Evolutionary conservation across 1,140 invertebrate genomes (phyloP), one percentile per base, ranked within the genome.

Genomic region (Luehdorfia chinensis): DNA sequence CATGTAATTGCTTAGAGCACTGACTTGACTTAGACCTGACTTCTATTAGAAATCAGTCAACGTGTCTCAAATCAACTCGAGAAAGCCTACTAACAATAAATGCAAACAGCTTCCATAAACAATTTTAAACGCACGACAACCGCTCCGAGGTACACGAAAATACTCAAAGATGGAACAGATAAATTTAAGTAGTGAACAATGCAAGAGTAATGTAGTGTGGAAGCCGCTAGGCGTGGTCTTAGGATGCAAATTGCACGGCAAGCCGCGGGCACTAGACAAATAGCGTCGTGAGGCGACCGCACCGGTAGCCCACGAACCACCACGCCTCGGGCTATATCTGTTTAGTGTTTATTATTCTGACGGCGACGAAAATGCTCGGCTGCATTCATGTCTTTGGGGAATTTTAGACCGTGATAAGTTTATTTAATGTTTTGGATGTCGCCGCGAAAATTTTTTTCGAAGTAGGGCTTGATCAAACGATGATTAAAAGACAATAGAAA

Each of bases 231-330:
- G 77, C 68, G 70, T 75, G 72, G 59, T 50, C 39, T 28, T 53
- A 52, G 44, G 65, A 69, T 75, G 75, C 69, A 77, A 77, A 80
- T 80, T 76, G 68, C 61, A 59, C 47, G 55, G 43, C 27, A 45
- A 47, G 55, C 71, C 66, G 23, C 45, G 46, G 70, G 75, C 71
- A 44, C 32, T 72, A 68, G 72, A 72, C 74, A 73, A 77, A 79
- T 77, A 58, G 72, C 63, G 45, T 76, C 75, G 73, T 77, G 77
- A 69, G 61, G 47, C 62, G 61, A 72, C 71, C 75, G 57, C 66
- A 70, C 75, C 75, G 61, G 75, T 83, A 83, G 75, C 75, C 56
- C 76, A 67, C 67, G 63, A 67, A 4, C 8, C n/a, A 12, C 11
- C 48, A 21, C 34, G 56, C 54, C 55, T 47, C 48, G 48, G 47